Evolutionary conservation across 2,797 vertebrate species (phyloP).

Genomic region (Oreortyx pictus): DNA sequence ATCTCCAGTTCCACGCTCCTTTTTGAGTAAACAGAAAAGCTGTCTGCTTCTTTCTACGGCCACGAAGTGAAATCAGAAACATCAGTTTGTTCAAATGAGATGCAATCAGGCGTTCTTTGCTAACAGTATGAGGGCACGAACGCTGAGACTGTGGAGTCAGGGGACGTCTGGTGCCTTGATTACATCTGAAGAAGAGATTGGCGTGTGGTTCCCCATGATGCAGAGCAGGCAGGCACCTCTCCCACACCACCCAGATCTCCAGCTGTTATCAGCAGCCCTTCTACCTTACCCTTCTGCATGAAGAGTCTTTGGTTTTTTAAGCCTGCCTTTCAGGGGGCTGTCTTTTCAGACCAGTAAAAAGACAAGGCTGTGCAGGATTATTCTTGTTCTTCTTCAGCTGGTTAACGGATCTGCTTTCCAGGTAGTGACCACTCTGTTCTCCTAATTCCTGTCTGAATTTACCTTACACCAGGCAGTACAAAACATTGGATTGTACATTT

Average conservation of each 20-base stretch:
- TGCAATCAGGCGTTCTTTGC: neutral
- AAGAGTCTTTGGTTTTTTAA: constrained; percentile 4
- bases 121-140: neutral
- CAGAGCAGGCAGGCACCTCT: neutral
- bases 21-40: neutral
- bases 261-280: constrained; percentile 12
- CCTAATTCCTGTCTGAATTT: neutral
- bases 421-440: neutral
- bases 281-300: neutral
- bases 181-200: neutral
- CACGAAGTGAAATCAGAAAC: neutral
- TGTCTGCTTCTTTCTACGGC: neutral
- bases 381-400: constrained; percentile 4
- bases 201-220: neutral
- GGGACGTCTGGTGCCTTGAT: neutral
- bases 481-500: neutral
- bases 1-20: neutral
- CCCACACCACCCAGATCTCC: neutral
- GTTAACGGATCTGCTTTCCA: constrained; percentile 11
- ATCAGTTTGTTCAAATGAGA: neutral
- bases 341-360: constrained; percentile 6
- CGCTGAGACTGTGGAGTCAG: neutral
- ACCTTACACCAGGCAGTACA: neutral
- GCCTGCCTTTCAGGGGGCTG: neutral
- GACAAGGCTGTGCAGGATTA: neutral